Base-by-base conservation (phyloP, 2,797 vertebrate species). In the Clarias fuscus region DNA sequence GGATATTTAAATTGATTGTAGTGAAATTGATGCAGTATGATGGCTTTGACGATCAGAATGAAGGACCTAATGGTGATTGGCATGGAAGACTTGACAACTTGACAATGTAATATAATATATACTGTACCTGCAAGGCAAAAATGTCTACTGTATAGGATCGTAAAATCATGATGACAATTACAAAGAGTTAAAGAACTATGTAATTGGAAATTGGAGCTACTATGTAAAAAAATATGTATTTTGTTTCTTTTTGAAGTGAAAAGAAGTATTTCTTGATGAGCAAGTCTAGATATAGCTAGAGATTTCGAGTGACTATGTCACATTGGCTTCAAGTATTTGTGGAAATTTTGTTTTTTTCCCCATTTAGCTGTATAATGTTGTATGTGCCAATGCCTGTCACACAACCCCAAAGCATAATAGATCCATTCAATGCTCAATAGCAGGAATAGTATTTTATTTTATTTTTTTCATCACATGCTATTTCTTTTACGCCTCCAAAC, bases 1-100 rank as follows among this genome's bases (percentile, higher is more conserved):
- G 85, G 87, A 90, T 89, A 87, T 90, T 89, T 62, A 87, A 91
- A 92, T 79, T 90, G 90, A 93, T 89, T 93, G 88, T 89, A 90
- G 91, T 83, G 84, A 91, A 90, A 90, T 68, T 85, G 91, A 85
- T 64, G 56, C 82, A 37, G 56, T 58, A 77, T 90, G 92, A 92
- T 89, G 89, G 78, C 84, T 89, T 67, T 86, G 88, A 84, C 84
- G 88, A 91, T 90, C 88, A 83, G 88, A 90, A 93, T 89, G 87
- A 86, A 70, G 79, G 89, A 85, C 92, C 89, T 91, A 92, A 94
- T 92, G 84, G 87, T 81, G 85, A 68, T 77, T 82, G 91, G 92
- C 92, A 91, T 88, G 87, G 78, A 76, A 89, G 87, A 90, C 89
- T 89, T 86, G 90, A 92, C 88, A 86, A 80, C 80, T 85, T 88